A percentile compares a stretch with the other conserved stretches of the same genome.
Evolutionary conservation across 2,113 vertebrate genomes (phyloP).

Genomic region (Muntiacus muntjak): DNA sequence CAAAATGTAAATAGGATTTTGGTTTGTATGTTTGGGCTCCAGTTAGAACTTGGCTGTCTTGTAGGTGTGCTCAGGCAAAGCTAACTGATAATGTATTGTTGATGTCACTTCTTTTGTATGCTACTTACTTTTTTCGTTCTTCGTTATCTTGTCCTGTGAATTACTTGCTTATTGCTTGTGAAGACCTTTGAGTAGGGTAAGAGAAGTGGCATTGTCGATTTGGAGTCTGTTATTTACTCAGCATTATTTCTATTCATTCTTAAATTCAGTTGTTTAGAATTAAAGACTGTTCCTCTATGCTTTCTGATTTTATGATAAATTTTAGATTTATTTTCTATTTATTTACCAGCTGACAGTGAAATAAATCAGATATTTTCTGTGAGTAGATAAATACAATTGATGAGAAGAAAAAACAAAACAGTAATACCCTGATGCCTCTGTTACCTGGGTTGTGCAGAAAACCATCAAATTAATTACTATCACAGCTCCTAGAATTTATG

Average conservation of each 20-base stretch:
- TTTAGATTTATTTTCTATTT: constrained; percentile 46
- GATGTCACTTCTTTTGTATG: background rate
- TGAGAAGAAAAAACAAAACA: background rate
- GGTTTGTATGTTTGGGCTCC: background rate
- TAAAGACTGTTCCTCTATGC: background rate
- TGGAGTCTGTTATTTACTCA: background rate
- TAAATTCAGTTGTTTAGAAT: constrained; percentile 35
- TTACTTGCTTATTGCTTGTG: background rate
- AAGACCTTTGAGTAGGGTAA: background rate
- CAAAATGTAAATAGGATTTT: background rate
- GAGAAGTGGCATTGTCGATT: background rate
- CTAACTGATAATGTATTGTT: background rate
- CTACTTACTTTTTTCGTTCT: background rate
- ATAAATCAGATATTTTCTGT: constrained; percentile 36
- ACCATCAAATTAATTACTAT: constrained; percentile 16
- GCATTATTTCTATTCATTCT: background rate
- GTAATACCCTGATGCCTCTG: background rate
- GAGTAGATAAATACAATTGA: constrained; percentile 11
- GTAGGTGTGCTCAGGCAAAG: background rate
- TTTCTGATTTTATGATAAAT: constrained; percentile 10
- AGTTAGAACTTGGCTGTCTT: background rate
- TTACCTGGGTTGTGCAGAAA: constrained; percentile 22
- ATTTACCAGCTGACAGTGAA: constrained; percentile 31
- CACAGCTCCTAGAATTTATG: background rate
- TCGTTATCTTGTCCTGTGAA: background rate